Evolutionary conservation across 2,797 vertebrate species (phyloP).

Genomic region (Moxostoma hubbsi): DNA sequence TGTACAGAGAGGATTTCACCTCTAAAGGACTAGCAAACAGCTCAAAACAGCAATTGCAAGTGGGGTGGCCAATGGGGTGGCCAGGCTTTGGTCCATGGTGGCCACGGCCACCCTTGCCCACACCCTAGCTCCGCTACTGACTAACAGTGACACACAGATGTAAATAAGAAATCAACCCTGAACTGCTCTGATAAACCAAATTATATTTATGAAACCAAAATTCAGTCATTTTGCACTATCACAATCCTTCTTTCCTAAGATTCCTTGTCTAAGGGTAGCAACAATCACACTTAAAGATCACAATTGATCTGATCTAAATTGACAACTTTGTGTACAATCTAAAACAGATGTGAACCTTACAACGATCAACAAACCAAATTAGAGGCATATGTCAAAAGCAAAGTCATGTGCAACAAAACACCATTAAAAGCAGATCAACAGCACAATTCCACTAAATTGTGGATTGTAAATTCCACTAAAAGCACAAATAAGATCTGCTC

Average conservation of each 20-base stretch:
- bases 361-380: not conserved
- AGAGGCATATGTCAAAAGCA: not conserved
- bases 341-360: conserved; percentile 10
- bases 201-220: too few relatives aligned
- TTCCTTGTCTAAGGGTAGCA: not conserved
- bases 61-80: too few relatives aligned
- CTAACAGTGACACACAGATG: too few relatives aligned
- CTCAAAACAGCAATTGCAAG: too few relatives aligned
- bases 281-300: not conserved
- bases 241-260: conserved; percentile 18
- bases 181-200: not conserved
- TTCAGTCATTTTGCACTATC: too few relatives aligned
- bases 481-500: not conserved
- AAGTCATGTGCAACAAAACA: not conserved
- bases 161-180: not conserved
- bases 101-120: too few relatives aligned
- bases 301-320: not conserved
- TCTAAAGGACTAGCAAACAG: too few relatives aligned
- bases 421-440: conserved; percentile 21
- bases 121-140: too few relatives aligned
- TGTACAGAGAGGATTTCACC: too few relatives aligned
- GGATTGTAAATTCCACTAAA: conserved; percentile 12
- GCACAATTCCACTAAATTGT: conserved; percentile 23
- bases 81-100: too few relatives aligned
- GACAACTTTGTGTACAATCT: conserved; percentile 9